Evolutionary conservation across 2,888 invertebrate genomes (phyloP), one percentile per base, ranked within the genome.

Genomic region (Dastarcus helophoroides): DNA sequence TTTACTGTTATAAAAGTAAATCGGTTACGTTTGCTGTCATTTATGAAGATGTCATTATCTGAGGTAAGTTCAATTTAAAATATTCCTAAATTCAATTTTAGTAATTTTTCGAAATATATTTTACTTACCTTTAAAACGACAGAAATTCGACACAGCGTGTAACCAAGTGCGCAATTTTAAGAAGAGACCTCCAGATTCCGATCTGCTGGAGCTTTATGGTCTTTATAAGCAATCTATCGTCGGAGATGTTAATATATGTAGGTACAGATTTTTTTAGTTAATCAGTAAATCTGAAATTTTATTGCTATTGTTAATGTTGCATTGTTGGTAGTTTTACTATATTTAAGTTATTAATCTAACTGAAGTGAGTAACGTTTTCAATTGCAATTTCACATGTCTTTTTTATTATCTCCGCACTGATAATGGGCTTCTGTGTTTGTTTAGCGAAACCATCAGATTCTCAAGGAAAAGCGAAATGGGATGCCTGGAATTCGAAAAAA

Each of bases 401-500:
- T n/a, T n/a, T n/a, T n/a, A n/a, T n/a, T n/a, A n/a, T n/a, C n/a
- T n/a, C n/a, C n/a, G n/a, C n/a, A n/a, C n/a, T n/a, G n/a, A 19
- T 7, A 19, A 19, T 19, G n/a, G n/a, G n/a, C 6, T 19, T 13
- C 5, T 23, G 14, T 27, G 14, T 28, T 37, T 41, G 66, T 65
- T 3, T 66, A 89, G 89, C 69, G 38, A 79, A 80, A 47, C 90
- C 91, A 8, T 63, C 90, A 39, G 89, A 90, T 62, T 68, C 89
- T 44, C 86, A 85, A 60, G 90, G 83, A 43, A 89, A 85, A 62
- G 86, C 88, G 2, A 93, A 93, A 58, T 91, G 90, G 83, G 83
- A 84, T 53, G 75, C 83, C n/a, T 94, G 93, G 93, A 73, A 75
- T 47, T 67, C 62, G 29, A 75, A 73, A 53, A 83, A 83, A 56